Evolutionary conservation across 2,888 invertebrate species (phyloP), one percentile per base, ranked within the genome.

Genomic region (Julus scandinavius): DNA sequence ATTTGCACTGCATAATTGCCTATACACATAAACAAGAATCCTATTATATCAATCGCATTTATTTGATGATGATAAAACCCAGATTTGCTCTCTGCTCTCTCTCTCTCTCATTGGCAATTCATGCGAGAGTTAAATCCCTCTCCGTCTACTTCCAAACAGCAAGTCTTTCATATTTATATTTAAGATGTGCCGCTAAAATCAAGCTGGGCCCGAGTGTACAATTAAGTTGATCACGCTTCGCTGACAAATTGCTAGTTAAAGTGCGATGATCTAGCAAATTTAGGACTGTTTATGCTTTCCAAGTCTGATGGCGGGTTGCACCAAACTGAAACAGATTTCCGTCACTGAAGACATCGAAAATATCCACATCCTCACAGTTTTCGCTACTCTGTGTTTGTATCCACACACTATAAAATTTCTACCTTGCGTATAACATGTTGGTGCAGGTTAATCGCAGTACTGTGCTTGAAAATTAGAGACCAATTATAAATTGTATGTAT

Each of bases 91-190:
- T n/a, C 4, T 29, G 72, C 54, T 54, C 54, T 45, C 72, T 72
- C 72, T 72, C 29, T 72, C 72, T 72, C 72, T 72, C 72, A 29
- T 72, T 29, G 72, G 72, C 72, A 72, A 72, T 72, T 72, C 72
- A 72, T 72, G 72, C 72, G 72, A 72, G 72, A 72, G 45, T 72
- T 7, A 72, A 72, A 72, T 72, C 72, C 72, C 29, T 72, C 29
- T 17, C 11, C 0, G 54, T 54, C 54, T 54, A 3, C 54, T 13
- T 54, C 72, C 72, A 11, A 72, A 63, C 2, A 72, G 72, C 7
- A 72, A 72, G 72, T 72, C 72, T 72, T 72, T 72, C 72, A 72
- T 72, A 72, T 72, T 72, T 72, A 72, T 72, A 72, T 72, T 72
- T 20, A 72, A 72, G 72, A 72, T 29, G 72, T 72, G 72, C 72